Conservation (phyloP, 2,113 vertebrate genomes). For the Mirza zaza region DNA sequence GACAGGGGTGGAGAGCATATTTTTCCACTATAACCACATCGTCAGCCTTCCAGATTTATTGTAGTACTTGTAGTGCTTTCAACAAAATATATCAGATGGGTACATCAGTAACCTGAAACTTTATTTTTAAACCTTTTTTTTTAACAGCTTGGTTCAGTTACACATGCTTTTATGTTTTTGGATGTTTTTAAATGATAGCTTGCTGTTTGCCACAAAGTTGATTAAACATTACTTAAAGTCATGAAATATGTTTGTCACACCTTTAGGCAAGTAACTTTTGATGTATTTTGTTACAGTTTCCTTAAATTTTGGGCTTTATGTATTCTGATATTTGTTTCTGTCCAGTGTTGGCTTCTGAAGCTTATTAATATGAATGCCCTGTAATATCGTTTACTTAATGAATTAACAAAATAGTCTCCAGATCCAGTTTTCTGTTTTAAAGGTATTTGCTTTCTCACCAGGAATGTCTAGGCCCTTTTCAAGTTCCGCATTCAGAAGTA, state of each 20-base stretch:
- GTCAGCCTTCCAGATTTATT: neutral
- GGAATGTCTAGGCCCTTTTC: neutral
- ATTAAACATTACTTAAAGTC: slow-evolving; percentile 32
- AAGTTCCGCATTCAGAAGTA: slow-evolving; percentile 24
- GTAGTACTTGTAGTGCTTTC: neutral
- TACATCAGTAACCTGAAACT: slow-evolving; percentile 1
- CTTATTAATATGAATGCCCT: neutral
- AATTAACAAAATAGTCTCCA: neutral
- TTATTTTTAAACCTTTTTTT: slow-evolving; percentile 39
- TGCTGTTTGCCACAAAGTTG: slow-evolving; percentile 14
- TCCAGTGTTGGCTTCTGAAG: neutral
- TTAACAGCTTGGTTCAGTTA: neutral
- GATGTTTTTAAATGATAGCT: neutral
- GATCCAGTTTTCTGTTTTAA: neutral
- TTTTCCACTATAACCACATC: slow-evolving; percentile 23
- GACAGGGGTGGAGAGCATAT: slow-evolving; percentile 33
- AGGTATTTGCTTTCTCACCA: slow-evolving; percentile 24
- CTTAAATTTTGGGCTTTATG: neutral
- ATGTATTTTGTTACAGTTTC: neutral
- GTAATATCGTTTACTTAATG: slow-evolving; percentile 3
- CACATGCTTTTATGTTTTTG: neutral
- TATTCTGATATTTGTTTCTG: slow-evolving; percentile 31
- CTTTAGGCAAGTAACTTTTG: neutral
- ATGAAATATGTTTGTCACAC: neutral
- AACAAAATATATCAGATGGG: neutral